Percentiles rank a stretch among this genome's conserved stretches.
phyloP scores from a whole-genome alignment of 2,113 vertebrate species.

The Emberiza fucata region DNA sequence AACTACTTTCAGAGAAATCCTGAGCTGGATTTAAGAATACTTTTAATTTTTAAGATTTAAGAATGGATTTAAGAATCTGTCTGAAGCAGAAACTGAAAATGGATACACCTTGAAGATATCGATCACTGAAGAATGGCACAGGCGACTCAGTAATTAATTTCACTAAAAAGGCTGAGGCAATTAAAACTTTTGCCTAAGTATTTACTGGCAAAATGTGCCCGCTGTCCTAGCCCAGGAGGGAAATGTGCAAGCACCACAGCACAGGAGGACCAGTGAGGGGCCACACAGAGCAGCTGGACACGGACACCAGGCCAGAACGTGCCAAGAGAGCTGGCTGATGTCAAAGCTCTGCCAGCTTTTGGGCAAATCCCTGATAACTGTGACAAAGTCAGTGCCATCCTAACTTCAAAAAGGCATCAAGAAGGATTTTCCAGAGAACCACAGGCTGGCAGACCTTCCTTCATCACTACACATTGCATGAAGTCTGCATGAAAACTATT shows the following conservation, averaged over 20 bases:
- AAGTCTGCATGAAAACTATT: neutral
- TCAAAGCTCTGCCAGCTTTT: neutral
- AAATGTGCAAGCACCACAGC: neutral
- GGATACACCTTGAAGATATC: neutral
- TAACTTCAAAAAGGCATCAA: no score
- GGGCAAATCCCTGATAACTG: neutral
- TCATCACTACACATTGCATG: no score
- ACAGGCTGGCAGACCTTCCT: neutral
- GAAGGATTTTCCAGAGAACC: neutral
- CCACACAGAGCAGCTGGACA: neutral
- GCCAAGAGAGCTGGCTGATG: neutral
- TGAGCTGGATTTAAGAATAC: neutral
- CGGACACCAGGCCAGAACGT: rapidly evolving
- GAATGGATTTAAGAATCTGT: no score
- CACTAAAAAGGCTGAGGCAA: neutral
- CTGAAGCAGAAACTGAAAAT: neutral
- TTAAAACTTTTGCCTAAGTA: neutral
- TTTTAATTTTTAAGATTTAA: no score
- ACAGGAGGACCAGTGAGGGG: neutral
- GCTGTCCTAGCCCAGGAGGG: neutral
- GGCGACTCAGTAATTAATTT: neutral
- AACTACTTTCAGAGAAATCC: neutral
- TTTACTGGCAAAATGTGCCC: neutral
- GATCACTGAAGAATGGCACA: neutral
- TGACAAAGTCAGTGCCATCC: neutral